Conservation (phyloP, 2,888 invertebrate species). For the Strigamia transsilvanica region DNA sequence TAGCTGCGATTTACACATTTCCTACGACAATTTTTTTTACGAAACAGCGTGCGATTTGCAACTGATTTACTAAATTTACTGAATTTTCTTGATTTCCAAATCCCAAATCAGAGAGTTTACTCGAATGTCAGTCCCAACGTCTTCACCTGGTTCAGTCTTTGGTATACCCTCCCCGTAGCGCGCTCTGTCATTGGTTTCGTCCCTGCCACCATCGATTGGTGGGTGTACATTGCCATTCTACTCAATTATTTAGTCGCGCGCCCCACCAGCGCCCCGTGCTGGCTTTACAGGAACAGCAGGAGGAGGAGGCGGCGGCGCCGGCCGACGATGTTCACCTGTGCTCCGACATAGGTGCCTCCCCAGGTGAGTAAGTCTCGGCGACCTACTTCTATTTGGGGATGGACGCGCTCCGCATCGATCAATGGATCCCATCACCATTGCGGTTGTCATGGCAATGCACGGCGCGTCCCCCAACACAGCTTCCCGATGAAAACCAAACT, state of each 20-base stretch:
- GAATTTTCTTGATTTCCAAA: no score
- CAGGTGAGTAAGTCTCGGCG: conserved; percentile 1
- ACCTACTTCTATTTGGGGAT: neutral
- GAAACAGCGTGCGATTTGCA: no score
- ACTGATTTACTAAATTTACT: no score
- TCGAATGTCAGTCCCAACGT: neutral
- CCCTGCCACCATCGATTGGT: conserved; percentile 21
- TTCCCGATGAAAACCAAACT: neutral
- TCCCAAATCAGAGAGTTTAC: no score
- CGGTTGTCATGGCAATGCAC: conserved; percentile 25
- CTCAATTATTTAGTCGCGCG: conserved; percentile 28
- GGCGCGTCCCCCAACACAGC: conserved; percentile 14
- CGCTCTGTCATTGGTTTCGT: conserved; percentile 26
- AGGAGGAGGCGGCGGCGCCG: conserved; percentile 30
- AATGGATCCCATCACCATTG: conserved; percentile 26
- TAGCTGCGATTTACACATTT: no score
- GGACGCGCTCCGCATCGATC: conserved; percentile 21
- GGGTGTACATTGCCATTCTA: conserved; percentile 16
- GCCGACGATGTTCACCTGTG: conserved; percentile 30
- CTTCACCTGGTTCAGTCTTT: conserved; percentile 21
- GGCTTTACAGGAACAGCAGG: conserved; percentile 30
- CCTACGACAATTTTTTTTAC: no score
- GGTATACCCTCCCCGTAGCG: conserved; percentile 5
- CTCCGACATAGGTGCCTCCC: conserved; percentile 20
- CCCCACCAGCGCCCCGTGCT: conserved; percentile 22